Base-by-base conservation (phyloP, 2,888 invertebrate genomes). In the Drosophila kuntzei region DNA sequence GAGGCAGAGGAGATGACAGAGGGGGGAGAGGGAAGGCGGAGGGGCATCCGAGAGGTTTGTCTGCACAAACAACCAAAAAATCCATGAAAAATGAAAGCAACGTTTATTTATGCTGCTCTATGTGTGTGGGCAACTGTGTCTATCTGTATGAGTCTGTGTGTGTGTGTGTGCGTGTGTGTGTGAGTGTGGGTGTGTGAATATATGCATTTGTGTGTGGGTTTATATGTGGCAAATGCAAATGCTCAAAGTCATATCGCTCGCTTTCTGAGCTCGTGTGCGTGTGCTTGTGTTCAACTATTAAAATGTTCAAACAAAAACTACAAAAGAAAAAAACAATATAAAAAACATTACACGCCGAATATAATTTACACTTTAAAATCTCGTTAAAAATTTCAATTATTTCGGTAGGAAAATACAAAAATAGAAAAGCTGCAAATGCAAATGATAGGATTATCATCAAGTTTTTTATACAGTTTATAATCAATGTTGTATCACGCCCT, bases 271-370 rank as follows among this genome's bases (percentile, higher is more conserved):
- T 53, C 71, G 57, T 73, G 62, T 79, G 71, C 73, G 86, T 82
- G 60, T 64, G 68, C 67, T 67, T 88, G 83, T 86, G 75, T 73
- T 80, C 68, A 77, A 88, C 89, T 75, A 88, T 83, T 89, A 78
- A 89, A 88, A 85, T 78, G 81, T 69, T 67, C 74, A 70, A 73
- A 70, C 71, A 74, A 69, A 66, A 78, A 78, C 53, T 53, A 37
- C 25, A 69, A 66, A 57, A 18, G 41, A 57, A 65, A 54, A 54
- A 54, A 46, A 39, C n/a, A 6, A 25, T 11, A 60, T 3, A 16
- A 27, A 5, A 16, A 29, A 39, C 29, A 14, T 18, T 14, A 2
- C 11, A 29, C 32, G 2, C 27, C 51, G 66, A 78, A 59, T 36
- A 7, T 11, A 1, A 49, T 14, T 57, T 49, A 53, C 68, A 39